Evolutionary conservation across 1,140 invertebrate genomes (phyloP).

Genomic region (Muscidifurax raptorellus): DNA sequence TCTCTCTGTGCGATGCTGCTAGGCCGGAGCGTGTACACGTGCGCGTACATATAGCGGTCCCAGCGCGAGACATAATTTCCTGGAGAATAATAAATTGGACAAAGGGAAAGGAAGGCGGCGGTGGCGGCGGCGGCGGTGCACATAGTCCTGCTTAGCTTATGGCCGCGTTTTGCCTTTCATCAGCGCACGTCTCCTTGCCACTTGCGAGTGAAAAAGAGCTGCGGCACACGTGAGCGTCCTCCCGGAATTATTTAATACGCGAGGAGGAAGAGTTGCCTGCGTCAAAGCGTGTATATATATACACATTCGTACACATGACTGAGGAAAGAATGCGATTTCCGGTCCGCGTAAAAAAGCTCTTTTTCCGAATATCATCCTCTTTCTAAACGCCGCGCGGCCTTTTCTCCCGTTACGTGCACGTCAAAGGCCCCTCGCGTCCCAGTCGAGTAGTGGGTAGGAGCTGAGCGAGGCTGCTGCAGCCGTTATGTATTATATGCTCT

Average conservation of each 20-base stretch:
- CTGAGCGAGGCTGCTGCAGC: neutral
- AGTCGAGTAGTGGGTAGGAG: neutral
- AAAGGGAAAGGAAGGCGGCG: conserved; percentile 44
- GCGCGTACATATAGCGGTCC: neutral
- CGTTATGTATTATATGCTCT: no score
- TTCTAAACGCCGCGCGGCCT: conserved; percentile 20
- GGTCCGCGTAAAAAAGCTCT: neutral
- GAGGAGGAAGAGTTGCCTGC: neutral
- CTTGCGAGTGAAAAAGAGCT: conserved; percentile 31
- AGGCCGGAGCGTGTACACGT: neutral
- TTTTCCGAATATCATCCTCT: conserved; percentile 30
- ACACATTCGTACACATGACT: neutral
- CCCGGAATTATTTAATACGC: conserved; percentile 45
- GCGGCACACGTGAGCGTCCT: conserved; percentile 12
- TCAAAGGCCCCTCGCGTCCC: neutral
- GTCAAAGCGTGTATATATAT: neutral
- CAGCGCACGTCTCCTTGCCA: conserved; percentile 19
- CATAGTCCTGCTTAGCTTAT: neutral
- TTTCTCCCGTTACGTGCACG: neutral
- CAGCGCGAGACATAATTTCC: conserved; percentile 52
- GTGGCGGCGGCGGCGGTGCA: neutral
- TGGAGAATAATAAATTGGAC: conserved; percentile 55
- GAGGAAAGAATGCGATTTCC: conserved; percentile 43
- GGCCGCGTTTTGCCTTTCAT: conserved; percentile 34
- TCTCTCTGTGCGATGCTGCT: neutral